Evolutionary conservation across 2,113 vertebrate species (phyloP).

Genomic region (Ictalurus furcatus): DNA sequence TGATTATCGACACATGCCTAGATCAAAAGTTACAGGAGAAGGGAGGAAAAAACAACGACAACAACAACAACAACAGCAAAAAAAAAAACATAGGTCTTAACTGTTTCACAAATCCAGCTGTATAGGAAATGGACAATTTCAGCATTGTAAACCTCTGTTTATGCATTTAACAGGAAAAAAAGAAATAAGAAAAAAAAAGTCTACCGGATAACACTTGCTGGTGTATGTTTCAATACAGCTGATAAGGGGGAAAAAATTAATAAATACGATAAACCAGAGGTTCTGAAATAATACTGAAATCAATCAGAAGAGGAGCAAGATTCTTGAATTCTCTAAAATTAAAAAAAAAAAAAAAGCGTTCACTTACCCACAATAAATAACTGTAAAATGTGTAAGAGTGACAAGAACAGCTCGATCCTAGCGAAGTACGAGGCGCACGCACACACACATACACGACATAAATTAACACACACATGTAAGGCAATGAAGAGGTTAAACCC

Average conservation of each 20-base stretch:
- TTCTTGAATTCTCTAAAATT: background rate
- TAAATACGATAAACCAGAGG: background rate
- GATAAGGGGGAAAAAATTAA: background rate
- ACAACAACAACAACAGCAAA: background rate
- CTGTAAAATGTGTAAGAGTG: background rate
- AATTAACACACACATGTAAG: conserved; percentile 2
- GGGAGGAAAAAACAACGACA: no score
- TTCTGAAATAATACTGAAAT: background rate
- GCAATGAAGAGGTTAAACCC: conserved; percentile 21
- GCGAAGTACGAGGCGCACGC: conserved; percentile 10
- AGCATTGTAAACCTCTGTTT: background rate
- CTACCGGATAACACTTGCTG: conserved; percentile 50
- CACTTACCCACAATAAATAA: conserved; percentile 43
- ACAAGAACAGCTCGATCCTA: conserved; percentile 11
- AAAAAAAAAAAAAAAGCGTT: background rate
- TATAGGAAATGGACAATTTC: background rate
- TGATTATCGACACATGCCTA: conserved; percentile 17
- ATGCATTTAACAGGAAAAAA: background rate
- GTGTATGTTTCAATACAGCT: conserved; percentile 26
- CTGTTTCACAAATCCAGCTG: background rate
- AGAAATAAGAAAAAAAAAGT: background rate
- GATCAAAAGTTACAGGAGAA: background rate
- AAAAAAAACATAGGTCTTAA: background rate
- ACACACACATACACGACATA: conserved; percentile 39
- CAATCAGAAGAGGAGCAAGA: background rate